phyloP scores from a whole-genome alignment of 2,888 invertebrate species.

The Meteorus cinctellus region DNA sequence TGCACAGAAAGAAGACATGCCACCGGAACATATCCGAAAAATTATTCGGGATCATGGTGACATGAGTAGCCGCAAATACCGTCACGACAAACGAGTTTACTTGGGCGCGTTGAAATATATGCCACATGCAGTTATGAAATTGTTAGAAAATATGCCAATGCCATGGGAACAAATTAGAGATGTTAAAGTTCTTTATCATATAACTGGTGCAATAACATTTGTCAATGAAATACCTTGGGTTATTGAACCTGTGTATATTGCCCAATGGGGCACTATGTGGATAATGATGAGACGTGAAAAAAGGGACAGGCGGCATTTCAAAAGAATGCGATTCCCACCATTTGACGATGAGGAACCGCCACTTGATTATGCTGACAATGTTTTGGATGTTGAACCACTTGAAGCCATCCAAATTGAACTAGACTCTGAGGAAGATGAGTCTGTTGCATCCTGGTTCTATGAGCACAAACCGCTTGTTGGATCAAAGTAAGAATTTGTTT shows the following conservation, averaged over 20 bases:
- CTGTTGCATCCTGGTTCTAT: slow-evolving; percentile 97
- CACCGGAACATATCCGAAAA: slow-evolving; percentile 98
- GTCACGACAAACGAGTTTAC: slow-evolving; percentile 99
- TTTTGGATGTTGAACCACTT: slow-evolving; percentile 97
- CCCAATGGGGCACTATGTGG: slow-evolving; percentile 99
- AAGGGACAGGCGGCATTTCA: slow-evolving; percentile 98
- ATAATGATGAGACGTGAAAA: slow-evolving; percentile 99
- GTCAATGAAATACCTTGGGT: slow-evolving; percentile 99
- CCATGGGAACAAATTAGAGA: slow-evolving; percentile 99
- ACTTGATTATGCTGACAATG: slow-evolving; percentile 98
- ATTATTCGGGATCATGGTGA: slow-evolving; percentile 99
- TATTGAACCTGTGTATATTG: slow-evolving; percentile 98
- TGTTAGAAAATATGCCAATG: slow-evolving; percentile 99
- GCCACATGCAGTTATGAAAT: slow-evolving; percentile 99
- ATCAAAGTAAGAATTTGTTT: slow-evolving; percentile 79
- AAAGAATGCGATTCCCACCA: slow-evolving; percentile 99
- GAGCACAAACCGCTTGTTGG: slow-evolving; percentile 97
- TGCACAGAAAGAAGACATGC: slow-evolving; percentile 99
- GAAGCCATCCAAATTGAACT: slow-evolving; percentile 99
- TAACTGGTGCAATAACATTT: slow-evolving; percentile 99
- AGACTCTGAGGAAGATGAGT: slow-evolving; percentile 93
- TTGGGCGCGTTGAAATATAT: slow-evolving; percentile 98
- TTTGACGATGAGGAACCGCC: slow-evolving; percentile 99
- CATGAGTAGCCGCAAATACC: slow-evolving; percentile 98
- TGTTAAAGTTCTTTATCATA: slow-evolving; percentile 96